These are phyloP conservation scores for Drosophila pegasa DNA, from an alignment of 2,888 invertebrate species.

Conservation along the genomic window DNA sequence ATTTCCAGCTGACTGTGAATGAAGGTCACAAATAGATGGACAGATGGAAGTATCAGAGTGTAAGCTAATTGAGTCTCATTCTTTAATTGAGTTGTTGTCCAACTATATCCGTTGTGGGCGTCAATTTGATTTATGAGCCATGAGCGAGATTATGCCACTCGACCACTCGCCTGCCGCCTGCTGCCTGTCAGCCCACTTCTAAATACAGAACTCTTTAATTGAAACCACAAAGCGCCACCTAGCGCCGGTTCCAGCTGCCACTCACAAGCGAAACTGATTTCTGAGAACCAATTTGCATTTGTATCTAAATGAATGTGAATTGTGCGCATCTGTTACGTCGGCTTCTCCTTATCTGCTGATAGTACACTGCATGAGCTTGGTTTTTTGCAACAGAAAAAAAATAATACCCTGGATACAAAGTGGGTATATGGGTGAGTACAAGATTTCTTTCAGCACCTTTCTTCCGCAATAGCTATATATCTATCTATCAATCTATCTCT, in stretches of 20 bases:
- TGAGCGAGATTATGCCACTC: constrained; percentile 2
- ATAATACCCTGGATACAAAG: background rate
- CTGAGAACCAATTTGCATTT: constrained; percentile 3
- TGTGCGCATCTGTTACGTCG: constrained; percentile 8
- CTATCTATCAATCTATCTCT: background rate
- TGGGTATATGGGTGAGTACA: too few species aligned
- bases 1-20: background rate
- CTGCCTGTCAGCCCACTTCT: background rate
- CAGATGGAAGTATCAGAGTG: constrained; percentile 15
- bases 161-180: background rate
- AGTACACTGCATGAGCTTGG: background rate
- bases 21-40: constrained; percentile 20
- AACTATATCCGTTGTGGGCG: constrained; percentile 56
- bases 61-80: constrained; percentile 56
- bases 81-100: constrained; percentile 26
- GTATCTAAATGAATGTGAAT: constrained; percentile 4
- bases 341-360: background rate
- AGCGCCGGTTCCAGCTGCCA: constrained; percentile 43
- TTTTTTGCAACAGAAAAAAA: background rate
- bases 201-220: constrained; percentile 37
- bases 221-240: constrained; percentile 57
- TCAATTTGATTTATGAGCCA: constrained; percentile 49
- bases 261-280: constrained; percentile 31
- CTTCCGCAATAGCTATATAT: too few species aligned
- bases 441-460: too few species aligned